Conservation (phyloP, 2,113 vertebrate genomes). For the Neofelis nebulosa region DNA sequence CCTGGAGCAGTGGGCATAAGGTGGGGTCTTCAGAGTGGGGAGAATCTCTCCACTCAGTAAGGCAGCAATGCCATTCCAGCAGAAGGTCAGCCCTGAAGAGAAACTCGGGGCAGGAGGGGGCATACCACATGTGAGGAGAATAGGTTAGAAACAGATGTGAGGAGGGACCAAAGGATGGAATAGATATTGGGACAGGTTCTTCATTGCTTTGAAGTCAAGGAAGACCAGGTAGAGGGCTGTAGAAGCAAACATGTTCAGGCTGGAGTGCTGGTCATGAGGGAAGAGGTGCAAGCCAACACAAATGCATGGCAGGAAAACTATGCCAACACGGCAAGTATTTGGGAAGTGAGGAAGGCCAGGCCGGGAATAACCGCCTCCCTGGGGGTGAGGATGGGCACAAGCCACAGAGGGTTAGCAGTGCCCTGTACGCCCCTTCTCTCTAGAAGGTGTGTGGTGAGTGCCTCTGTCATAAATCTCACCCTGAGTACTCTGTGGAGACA, state of each 20-base stretch:
- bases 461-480: slow-evolving; percentile 59
- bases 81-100: not conserved
- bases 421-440: not conserved
- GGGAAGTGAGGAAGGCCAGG: not conserved
- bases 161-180: not conserved
- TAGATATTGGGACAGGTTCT: not conserved
- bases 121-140: not conserved
- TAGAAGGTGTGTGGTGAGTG: not conserved
- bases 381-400: not conserved
- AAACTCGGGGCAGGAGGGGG: not conserved
- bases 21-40: not conserved
- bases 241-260: not conserved
- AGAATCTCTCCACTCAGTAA: not conserved
- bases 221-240: not conserved
- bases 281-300: not conserved
- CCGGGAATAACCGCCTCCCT: not conserved
- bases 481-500: slow-evolving; percentile 63
- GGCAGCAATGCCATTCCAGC: not conserved
- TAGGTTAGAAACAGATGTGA: not conserved
- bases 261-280: rapidly evolving
- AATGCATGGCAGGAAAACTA: rapidly evolving
- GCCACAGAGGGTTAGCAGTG: not conserved
- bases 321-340: rapidly evolving
- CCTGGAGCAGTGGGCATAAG: not conserved
- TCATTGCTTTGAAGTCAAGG: not conserved